Percentiles rank a stretch among this genome's conserved stretches.
These are phyloP conservation scores for Pagrus major DNA, from an alignment of 2,113 vertebrate species.

Conservation along the genomic window DNA sequence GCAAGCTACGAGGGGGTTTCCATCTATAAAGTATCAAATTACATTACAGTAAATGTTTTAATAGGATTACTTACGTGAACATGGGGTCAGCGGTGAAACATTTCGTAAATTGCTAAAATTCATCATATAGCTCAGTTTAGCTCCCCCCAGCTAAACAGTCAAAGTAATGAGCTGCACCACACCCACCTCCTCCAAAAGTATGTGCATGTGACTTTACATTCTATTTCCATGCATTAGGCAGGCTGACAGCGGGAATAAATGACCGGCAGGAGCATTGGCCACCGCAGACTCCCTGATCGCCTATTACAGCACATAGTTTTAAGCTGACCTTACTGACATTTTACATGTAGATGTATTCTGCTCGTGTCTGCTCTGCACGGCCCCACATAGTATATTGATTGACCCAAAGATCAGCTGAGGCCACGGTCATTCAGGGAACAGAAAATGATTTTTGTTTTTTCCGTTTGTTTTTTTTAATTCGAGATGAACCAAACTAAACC, in stretches of 20 bases:
- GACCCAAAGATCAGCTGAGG: conserved; percentile 38
- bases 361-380: conserved; percentile 32
- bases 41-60: background rate
- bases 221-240: conserved; percentile 8
- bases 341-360: conserved; percentile 62
- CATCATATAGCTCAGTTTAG: too few species aligned
- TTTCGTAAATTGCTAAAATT: background rate
- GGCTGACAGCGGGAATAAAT: conserved; percentile 27
- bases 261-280: conserved; percentile 6
- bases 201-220: conserved; percentile 14
- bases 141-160: background rate
- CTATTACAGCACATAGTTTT: conserved; percentile 39
- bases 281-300: background rate
- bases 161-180: conserved; percentile 11
- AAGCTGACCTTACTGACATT: conserved; percentile 46
- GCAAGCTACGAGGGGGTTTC: background rate
- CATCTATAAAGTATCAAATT: background rate
- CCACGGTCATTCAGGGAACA: background rate
- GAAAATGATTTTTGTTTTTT: background rate
- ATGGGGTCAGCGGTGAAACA: background rate
- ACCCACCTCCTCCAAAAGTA: background rate
- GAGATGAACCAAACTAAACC: background rate
- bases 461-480: background rate
- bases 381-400: conserved; percentile 48
- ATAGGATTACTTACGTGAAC: background rate